Evolutionary conservation across 37 sponge, comb jelly and placozoan species (phyloP), one percentile per base, ranked within the genome.

Genomic region (Axinella damicornis): DNA sequence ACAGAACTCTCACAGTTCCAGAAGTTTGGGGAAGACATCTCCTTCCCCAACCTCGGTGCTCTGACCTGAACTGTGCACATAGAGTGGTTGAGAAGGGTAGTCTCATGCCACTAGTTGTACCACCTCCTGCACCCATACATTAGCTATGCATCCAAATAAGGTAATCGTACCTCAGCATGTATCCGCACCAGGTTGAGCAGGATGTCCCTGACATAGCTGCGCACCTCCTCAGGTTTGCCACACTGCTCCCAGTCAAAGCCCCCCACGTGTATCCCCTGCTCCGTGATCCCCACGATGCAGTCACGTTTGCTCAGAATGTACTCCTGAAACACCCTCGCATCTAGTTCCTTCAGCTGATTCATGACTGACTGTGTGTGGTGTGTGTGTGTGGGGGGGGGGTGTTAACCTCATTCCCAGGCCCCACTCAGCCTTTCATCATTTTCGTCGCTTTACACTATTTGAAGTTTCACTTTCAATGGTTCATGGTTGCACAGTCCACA

Each of bases 171-270:
- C 96, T 95, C 96, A 18, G 82, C 75, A 68, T 95, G 96, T 4
- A 95, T 88, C 40, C 80, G 39, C 14, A 95, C 96, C 28, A 97
- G 71, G 31, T 85, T 78, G 72, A 92, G 39, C 22, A 97, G 53
- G 13, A 92, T 36, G 53, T 97, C 91, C 64, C 52, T 81, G 35
- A 97, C 64, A 57, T 95, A 97, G 21, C 64, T 78, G 5, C 95
- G 74, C 4, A 97, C 86, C 20, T 72, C 79, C 18, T 18, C 53
- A 22, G 89, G 89, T 25, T 63, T 37, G 6, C 68, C 21, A 28
- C 88, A 83, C 37, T 76, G 76, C 39, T 83, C 88, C 93, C 95
- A 97, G 81, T 95, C 88, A 72, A 93, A 97, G 65, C 30, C 53
- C 5, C 92, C 92, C 19, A 59, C 79, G 35, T 80, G 55, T 76